Percentiles rank a stretch among this genome's conserved stretches.
Conservation (phyloP, 2,113 vertebrate genomes). For the Diadophis punctatus region DNA sequence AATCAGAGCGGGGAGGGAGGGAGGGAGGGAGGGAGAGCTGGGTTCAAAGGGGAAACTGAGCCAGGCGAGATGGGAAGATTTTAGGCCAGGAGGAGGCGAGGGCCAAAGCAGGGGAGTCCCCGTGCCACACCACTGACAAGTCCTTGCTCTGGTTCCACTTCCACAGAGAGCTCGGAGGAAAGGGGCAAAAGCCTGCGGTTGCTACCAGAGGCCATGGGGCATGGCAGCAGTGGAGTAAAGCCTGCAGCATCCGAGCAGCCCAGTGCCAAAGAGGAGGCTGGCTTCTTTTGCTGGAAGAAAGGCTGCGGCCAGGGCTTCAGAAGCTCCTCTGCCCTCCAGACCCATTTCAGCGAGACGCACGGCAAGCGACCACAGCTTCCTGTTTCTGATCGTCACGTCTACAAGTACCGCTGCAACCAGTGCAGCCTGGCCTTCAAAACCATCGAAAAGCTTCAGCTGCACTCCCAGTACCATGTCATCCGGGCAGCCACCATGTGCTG, state of each 20-base stretch:
- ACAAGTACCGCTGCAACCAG: conserved; percentile 98
- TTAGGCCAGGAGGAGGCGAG: neutral
- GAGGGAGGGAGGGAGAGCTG: no score
- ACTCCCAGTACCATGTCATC: conserved; percentile 98
- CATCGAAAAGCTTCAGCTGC: conserved; percentile 93
- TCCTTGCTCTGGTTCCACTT: conserved; percentile 12
- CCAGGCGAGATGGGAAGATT: neutral
- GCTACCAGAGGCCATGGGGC: conserved; percentile 68
- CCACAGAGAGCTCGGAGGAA: conserved; percentile 82
- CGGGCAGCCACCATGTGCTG: conserved; percentile 97
- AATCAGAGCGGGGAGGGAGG: neutral
- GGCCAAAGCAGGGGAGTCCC: neutral
- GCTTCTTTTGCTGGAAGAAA: conserved; percentile 98
- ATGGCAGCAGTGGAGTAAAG: conserved; percentile 68
- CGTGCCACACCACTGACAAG: neutral
- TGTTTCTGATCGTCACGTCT: conserved; percentile 95
- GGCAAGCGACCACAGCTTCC: conserved; percentile 95
- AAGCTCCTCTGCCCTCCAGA: conserved; percentile 90
- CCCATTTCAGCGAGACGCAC: conserved; percentile 94
- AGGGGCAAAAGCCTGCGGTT: conserved; percentile 76
- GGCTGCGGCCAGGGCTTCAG: conserved; percentile 98
- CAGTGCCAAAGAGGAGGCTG: conserved; percentile 81
- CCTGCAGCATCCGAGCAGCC: conserved; percentile 75
- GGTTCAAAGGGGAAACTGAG: neutral
- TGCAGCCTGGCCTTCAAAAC: conserved; percentile 98